These are phyloP conservation scores for Laterallus jamaicensis DNA, from an alignment of 2,113 vertebrate species.

Conservation along the genomic window DNA sequence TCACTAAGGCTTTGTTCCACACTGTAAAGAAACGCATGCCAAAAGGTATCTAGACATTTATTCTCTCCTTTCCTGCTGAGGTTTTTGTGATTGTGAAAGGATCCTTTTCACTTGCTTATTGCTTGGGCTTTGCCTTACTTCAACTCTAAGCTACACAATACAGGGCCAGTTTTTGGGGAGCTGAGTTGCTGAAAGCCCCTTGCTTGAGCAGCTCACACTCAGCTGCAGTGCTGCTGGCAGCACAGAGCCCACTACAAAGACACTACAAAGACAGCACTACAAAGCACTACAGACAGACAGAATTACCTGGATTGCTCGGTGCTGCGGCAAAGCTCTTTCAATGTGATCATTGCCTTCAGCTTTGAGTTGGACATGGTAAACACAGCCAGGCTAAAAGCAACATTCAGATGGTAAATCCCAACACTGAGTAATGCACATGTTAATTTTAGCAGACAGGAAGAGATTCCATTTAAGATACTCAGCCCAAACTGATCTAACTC, in stretches of 20 bases:
- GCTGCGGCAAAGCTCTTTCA: slow-evolving; percentile 90
- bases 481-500: neutral
- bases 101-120: neutral
- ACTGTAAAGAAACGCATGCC: neutral
- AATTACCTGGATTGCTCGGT: slow-evolving; percentile 87
- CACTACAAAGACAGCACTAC: no score
- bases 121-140: neutral
- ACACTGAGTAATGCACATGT: neutral
- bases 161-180: neutral
- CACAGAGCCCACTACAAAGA: neutral
- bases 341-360: slow-evolving; percentile 96
- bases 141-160: neutral
- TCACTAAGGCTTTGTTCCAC: neutral
- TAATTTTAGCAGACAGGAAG: neutral
- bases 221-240: neutral
- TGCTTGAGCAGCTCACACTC: neutral
- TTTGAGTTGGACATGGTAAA: slow-evolving; percentile 92
- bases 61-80: neutral
- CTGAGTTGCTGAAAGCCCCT: neutral
- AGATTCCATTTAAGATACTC: neutral
- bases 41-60: neutral
- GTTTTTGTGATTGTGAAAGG: neutral
- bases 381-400: slow-evolving; percentile 86
- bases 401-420: neutral
- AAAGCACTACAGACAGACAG: no score